These are phyloP conservation scores for Desoria tigrina DNA, from an alignment of 2,888 invertebrate genomes.

Conservation along the genomic window DNA sequence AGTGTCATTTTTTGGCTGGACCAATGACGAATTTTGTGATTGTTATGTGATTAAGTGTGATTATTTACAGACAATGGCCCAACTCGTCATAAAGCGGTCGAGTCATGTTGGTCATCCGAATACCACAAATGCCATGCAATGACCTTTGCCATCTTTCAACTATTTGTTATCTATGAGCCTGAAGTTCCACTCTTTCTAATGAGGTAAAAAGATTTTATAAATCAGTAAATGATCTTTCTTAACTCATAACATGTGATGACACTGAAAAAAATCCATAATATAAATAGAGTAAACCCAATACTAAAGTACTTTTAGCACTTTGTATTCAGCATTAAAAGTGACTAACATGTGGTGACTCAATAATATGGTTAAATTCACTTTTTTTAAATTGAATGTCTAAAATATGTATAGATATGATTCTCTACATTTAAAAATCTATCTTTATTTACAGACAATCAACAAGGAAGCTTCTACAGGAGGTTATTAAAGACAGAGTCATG, in stretches of 20 bases:
- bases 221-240: not conserved
- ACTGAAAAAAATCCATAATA: not conserved
- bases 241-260: not conserved
- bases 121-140: conserved; percentile 82
- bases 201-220: conserved; percentile 61
- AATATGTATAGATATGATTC: no score
- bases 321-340: no score
- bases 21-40: not conserved
- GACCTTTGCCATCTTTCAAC: conserved; percentile 66
- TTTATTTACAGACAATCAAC: conserved; percentile 36
- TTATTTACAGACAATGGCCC: conserved; percentile 29
- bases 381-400: no score
- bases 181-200: conserved; percentile 75
- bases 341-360: no score
- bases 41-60: no score
- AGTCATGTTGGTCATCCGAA: conserved; percentile 82
- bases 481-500: conserved; percentile 40
- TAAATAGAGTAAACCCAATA: no score
- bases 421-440: no score
- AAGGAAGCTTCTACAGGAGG: conserved; percentile 33
- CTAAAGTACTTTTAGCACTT: not conserved
- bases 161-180: conserved; percentile 73
- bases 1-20: conserved; percentile 2
- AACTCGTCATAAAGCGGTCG: conserved; percentile 58
- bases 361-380: no score